Base-by-base conservation (phyloP, 2,113 vertebrate genomes). In the Paraplagusia blochii region DNA sequence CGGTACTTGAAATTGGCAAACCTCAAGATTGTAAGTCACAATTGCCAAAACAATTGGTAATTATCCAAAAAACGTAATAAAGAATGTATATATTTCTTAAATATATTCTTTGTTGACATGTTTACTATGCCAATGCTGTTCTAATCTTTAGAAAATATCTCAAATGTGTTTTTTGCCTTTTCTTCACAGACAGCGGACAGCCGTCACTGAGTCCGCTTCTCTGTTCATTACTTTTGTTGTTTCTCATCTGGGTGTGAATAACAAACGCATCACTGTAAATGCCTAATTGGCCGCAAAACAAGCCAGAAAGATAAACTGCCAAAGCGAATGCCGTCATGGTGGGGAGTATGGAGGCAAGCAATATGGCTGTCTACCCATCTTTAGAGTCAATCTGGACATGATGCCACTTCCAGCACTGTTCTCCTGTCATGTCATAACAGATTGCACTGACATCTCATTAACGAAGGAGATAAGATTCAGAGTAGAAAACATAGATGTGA, bases 251-350 rank as follows among this genome's bases (percentile, higher is more conserved):
- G 46, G 55, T 70, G 58, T 64, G 55, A 55, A 9, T 66, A 69
- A 69, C 60, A 57, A 69, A 74, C 0, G 14, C 63, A 64, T 47
- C 50, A 43, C 53, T 66, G 73, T 57, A 63, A 69, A 74, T 55
- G 79, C 69, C 63, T 77, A 72, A 72, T 60, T 76, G 69, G 62
- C 63, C 72, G 15, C 15, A 22, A 72, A 48, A 54, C 67, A 50
- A 40, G 38, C 12, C 35, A 52, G 53, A 65, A 69, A 56, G 66
- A 75, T 64, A 68, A 56, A 75, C 38, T 12, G 12, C 38, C 10
- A 13, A 11, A 11, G 13, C 4, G 58, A 78, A 74, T 47, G 14
- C 43, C 29, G 49, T 54, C 44, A 63, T 50, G n/a, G 44, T 36
- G 17, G 22, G 15, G 44, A 49, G 53, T 39, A 73, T 14, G 50